Evolutionary conservation across 1,140 invertebrate species (phyloP).

Genomic region (Aphidius gifuensis): DNA sequence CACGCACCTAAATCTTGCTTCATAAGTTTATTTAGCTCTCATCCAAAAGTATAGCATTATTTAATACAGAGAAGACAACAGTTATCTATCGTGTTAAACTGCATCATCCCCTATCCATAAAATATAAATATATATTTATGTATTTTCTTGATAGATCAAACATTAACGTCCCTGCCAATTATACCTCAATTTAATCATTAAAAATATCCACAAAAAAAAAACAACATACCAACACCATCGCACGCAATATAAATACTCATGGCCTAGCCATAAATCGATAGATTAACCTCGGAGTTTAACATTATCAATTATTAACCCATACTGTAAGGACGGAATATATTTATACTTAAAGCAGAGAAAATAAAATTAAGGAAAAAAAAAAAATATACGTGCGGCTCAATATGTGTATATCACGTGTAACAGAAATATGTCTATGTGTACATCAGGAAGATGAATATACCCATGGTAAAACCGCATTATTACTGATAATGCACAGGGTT

Average conservation of each 20-base stretch:
- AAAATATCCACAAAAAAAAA: conserved; percentile 28
- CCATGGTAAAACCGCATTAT: conserved; percentile 21
- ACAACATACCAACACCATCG: neutral
- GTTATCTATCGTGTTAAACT: conserved; percentile 30
- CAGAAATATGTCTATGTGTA: conserved; percentile 14
- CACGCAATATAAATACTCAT: conserved; percentile 30
- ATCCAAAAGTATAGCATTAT: no score
- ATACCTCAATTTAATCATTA: conserved; percentile 49
- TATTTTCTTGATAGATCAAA: neutral
- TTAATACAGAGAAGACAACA: conserved; percentile 11
- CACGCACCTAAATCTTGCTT: neutral
- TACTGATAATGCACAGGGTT: conserved; percentile 26
- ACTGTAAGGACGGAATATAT: neutral
- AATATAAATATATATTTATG: conserved; percentile 4
- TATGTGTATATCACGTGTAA: conserved; percentile 8
- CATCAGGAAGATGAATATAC: conserved; percentile 15
- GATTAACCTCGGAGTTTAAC: conserved; percentile 51
- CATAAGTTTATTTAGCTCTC: neutral
- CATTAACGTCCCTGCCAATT: conserved; percentile 43
- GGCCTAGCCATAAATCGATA: conserved; percentile 47
- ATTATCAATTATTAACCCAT: conserved; percentile 49
- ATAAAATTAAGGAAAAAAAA: conserved; percentile 3
- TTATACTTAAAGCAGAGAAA: neutral
- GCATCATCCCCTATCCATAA: conserved; percentile 27
- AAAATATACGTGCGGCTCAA: conserved; percentile 7